Evolutionary conservation across 2,888 invertebrate species (phyloP).

Genomic region (Buathra laborator): DNA sequence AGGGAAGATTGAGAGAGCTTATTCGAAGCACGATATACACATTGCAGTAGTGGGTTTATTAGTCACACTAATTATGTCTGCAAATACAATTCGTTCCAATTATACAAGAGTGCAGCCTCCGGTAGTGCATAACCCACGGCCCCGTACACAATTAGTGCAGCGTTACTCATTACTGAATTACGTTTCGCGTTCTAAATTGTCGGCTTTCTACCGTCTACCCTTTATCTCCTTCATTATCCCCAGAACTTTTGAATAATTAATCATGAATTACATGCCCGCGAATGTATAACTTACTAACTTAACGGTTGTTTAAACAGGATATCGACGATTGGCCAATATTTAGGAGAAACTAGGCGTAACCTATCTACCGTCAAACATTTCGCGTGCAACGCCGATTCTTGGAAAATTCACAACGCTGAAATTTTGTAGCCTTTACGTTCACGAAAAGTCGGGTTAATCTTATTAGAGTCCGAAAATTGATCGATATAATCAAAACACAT

Average conservation of each 20-base stretch:
- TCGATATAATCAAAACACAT: no score
- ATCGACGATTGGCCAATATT: background rate
- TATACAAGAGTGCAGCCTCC: slow-evolving; percentile 55
- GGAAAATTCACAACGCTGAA: no score
- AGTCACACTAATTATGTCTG: slow-evolving; percentile 65
- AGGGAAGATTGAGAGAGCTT: background rate
- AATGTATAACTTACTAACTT: slow-evolving; percentile 54
- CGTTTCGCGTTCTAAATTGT: slow-evolving; percentile 58
- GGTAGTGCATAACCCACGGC: slow-evolving; percentile 22
- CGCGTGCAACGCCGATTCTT: no score
- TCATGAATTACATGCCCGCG: slow-evolving; percentile 32
- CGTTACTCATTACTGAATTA: slow-evolving; percentile 59
- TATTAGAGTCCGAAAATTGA: no score
- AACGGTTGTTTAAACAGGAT: slow-evolving; percentile 3
- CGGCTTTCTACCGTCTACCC: slow-evolving; percentile 32
- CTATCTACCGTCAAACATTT: no score
- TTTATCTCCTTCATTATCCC: slow-evolving; percentile 31
- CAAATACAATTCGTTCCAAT: slow-evolving; percentile 67
- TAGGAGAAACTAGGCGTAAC: no score
- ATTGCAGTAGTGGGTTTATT: slow-evolving; percentile 49
- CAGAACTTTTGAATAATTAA: slow-evolving; percentile 56
- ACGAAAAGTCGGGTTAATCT: no score
- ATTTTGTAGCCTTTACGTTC: no score
- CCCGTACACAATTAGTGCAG: slow-evolving; percentile 60
- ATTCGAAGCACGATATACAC: slow-evolving; percentile 27